These are phyloP conservation scores for Eilema caniola DNA, from an alignment of 2,888 invertebrate species.

Conservation along the genomic window DNA sequence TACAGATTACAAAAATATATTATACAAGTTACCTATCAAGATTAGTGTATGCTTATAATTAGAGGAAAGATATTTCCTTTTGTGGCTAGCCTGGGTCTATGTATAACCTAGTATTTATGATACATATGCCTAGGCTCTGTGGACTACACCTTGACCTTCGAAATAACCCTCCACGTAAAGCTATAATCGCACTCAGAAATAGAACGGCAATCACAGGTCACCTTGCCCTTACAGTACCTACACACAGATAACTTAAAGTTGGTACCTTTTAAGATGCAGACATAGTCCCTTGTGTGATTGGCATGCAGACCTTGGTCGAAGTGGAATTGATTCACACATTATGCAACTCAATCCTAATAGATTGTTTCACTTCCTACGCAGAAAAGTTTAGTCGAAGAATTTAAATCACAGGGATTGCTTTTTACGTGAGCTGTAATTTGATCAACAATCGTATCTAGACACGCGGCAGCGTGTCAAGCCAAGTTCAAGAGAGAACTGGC, in stretches of 20 bases:
- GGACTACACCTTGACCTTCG: constrained; percentile 7
- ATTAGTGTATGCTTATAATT: neutral
- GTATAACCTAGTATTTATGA: too few relatives aligned
- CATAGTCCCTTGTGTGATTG: neutral
- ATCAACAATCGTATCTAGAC: neutral
- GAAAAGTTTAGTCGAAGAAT: neutral
- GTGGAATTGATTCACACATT: constrained; percentile 5
- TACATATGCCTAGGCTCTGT: neutral
- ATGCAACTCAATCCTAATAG: constrained; percentile 9
- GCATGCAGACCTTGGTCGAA: constrained; percentile 2
- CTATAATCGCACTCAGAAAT: constrained; percentile 3
- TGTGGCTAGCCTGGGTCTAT: neutral
- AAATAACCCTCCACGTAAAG: constrained; percentile 3
- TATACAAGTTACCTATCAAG: neutral
- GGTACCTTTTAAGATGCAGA: constrained; percentile 10
- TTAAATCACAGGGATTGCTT: neutral
- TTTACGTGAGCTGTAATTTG: constrained; percentile 2
- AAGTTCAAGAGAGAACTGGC: too few relatives aligned
- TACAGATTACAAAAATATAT: too few relatives aligned
- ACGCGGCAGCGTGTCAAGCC: too few relatives aligned
- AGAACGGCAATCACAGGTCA: neutral
- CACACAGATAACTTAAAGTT: neutral
- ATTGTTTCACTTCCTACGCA: neutral
- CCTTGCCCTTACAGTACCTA: constrained; percentile 9
- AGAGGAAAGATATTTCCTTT: neutral